Conservation (phyloP, 2,888 invertebrate genomes). For the Notodonta ziczac region DNA sequence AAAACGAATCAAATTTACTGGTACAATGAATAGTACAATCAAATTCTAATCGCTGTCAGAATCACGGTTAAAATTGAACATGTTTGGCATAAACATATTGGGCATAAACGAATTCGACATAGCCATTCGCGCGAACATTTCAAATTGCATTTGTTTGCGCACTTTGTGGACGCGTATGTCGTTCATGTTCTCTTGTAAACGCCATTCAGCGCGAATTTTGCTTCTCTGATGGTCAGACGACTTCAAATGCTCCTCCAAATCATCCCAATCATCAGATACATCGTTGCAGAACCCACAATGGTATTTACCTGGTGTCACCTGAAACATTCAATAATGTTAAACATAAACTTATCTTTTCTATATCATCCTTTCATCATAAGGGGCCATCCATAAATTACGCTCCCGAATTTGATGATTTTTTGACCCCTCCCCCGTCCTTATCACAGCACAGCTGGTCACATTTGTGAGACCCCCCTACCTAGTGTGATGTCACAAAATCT, state of each 20-base stretch:
- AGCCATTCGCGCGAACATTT: neutral
- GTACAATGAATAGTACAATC: no score
- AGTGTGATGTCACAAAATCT: no score
- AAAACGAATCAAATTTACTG: no score
- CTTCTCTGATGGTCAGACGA: neutral
- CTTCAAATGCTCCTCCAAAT: slow-evolving; percentile 2
- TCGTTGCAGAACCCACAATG: slow-evolving; percentile 5
- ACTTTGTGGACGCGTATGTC: neutral
- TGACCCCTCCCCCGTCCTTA: no score
- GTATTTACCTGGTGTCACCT: neutral
- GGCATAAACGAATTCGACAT: no score
- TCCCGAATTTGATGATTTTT: no score
- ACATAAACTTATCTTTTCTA: no score
- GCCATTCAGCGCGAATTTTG: neutral
- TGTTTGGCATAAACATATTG: neutral
- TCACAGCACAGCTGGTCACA: no score
- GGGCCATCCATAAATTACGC: no score
- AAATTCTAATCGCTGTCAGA: neutral
- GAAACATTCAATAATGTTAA: neutral
- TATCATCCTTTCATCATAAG: no score
- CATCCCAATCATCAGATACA: neutral
- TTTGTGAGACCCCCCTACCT: no score
- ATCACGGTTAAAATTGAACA: neutral
- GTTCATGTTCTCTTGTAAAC: neutral
- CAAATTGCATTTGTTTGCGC: neutral